Evolutionary conservation across 2,797 vertebrate genomes (phyloP).

Genomic region (Lithobates pipiens): DNA sequence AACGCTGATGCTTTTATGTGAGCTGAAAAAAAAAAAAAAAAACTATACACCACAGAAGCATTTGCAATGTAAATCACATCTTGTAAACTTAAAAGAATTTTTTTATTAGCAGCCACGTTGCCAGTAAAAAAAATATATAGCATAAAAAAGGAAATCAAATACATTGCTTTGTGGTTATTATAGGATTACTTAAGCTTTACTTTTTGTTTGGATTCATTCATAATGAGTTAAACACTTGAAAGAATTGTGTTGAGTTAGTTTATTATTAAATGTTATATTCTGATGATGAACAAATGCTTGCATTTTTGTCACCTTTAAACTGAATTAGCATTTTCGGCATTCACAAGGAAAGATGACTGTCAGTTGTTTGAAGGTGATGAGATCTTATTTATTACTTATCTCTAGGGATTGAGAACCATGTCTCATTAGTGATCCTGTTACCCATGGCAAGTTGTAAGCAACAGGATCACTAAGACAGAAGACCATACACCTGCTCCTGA

Average conservation of each 20-base stretch:
- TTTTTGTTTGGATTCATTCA: slow-evolving; percentile 41
- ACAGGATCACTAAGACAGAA: too few relatives aligned
- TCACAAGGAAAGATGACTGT: not conserved
- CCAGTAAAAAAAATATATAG: slow-evolving; percentile 51
- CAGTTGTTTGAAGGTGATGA: too few relatives aligned
- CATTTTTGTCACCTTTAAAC: slow-evolving; percentile 8
- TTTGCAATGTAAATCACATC: slow-evolving; percentile 4
- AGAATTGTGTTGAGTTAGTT: slow-evolving; percentile 7
- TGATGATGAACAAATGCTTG: slow-evolving; percentile 14
- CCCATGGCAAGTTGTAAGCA: too few relatives aligned
- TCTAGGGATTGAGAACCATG: too few relatives aligned
- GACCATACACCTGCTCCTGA: too few relatives aligned
- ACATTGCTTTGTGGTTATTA: slow-evolving; percentile 52
- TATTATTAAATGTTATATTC: slow-evolving; percentile 31
- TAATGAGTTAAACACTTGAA: slow-evolving; percentile 31
- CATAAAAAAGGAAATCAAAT: slow-evolving; percentile 52
- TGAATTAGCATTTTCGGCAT: not conserved
- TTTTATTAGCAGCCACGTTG: slow-evolving; percentile 41
- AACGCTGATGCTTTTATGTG: slow-evolving; percentile 39
- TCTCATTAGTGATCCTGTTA: too few relatives aligned
- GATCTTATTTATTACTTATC: too few relatives aligned
- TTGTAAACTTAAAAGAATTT: slow-evolving; percentile 57
- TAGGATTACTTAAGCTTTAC: slow-evolving; percentile 51
- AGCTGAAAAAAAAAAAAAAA: slow-evolving; percentile 42
- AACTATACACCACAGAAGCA: slow-evolving; percentile 53